These are phyloP conservation scores for Neria commutata DNA, from an alignment of 2,888 invertebrate species.

Conservation along the genomic window DNA sequence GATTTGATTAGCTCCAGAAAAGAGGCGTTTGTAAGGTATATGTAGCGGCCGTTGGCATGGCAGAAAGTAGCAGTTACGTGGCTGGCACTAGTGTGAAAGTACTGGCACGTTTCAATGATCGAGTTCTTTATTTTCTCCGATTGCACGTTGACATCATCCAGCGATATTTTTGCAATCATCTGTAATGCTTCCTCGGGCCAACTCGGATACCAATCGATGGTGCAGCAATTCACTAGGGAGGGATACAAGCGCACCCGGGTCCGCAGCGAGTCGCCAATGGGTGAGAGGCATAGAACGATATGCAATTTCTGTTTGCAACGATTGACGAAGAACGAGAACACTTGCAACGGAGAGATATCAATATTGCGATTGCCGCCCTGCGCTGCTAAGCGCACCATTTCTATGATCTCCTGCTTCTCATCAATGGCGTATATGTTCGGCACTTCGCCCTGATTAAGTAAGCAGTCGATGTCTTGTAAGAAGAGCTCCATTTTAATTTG, in stretches of 20 bases:
- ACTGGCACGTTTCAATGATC: conserved; percentile 82
- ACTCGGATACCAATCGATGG: conserved; percentile 91
- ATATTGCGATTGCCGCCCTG: conserved; percentile 85
- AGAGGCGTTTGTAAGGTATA: conserved; percentile 89
- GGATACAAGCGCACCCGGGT: conserved; percentile 85
- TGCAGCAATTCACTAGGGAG: conserved; percentile 88
- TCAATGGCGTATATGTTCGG: conserved; percentile 87
- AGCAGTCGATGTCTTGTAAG: conserved; percentile 86
- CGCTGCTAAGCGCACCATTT: conserved; percentile 72
- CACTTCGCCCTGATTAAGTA: conserved; percentile 87
- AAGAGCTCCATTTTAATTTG: conserved; percentile 88
- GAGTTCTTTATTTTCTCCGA: conserved; percentile 66
- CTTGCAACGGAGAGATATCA: conserved; percentile 79
- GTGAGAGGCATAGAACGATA: conserved; percentile 77
- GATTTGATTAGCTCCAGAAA: conserved; percentile 84
- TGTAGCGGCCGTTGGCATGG: conserved; percentile 70
- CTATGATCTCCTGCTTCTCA: conserved; percentile 79
- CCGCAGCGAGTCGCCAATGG: conserved; percentile 81
- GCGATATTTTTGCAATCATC: conserved; percentile 79
- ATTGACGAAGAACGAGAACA: conserved; percentile 82
- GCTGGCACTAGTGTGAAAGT: conserved; percentile 83
- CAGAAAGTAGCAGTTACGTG: conserved; percentile 70
- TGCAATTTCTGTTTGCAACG: conserved; percentile 82
- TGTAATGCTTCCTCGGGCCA: conserved; percentile 87
- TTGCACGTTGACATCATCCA: conserved; percentile 70